A percentile compares a stretch with the other conserved stretches of the same genome.
These are phyloP conservation scores for Lutraria lutraria DNA, from an alignment of 2,888 invertebrate genomes.

Conservation along the genomic window DNA sequence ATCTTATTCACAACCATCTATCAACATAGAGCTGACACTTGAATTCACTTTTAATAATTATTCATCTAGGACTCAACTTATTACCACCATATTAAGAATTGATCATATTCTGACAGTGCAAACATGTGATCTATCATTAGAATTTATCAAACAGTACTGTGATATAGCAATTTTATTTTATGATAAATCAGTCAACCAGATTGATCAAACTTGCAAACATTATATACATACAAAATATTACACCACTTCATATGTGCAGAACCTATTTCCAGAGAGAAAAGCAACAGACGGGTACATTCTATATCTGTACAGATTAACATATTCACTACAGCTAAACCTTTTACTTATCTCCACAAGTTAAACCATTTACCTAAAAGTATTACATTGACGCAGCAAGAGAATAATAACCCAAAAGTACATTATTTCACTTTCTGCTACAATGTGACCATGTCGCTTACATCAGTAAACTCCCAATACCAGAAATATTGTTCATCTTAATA, in stretches of 20 bases:
- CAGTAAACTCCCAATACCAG: conserved; percentile 27
- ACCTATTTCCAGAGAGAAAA: conserved; percentile 44
- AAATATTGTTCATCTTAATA: conserved; percentile 18
- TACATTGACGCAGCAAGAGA: not conserved
- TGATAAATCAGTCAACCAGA: not conserved
- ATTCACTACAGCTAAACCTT: conserved; percentile 53
- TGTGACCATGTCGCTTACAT: not conserved
- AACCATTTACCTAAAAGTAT: conserved; percentile 24
- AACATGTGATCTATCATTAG: not conserved
- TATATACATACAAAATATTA: conserved; percentile 27
- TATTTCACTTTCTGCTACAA: conserved; percentile 12
- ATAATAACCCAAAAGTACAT: not conserved
- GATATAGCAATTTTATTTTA: not conserved
- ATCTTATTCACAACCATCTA: not conserved
- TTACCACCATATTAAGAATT: not conserved
- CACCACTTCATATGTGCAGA: conserved; percentile 34
- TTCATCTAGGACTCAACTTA: not conserved
- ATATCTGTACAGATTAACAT: conserved; percentile 48
- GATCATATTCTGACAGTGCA: not conserved
- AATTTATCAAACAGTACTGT: not conserved
- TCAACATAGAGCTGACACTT: not conserved
- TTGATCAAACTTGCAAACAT: conserved; percentile 34
- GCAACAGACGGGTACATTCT: conserved; percentile 35
- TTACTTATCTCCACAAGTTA: conserved; percentile 35
- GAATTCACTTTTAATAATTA: not conserved